These are phyloP conservation scores for Andrena fulva DNA, from an alignment of 2,888 invertebrate genomes.

Conservation along the genomic window DNA sequence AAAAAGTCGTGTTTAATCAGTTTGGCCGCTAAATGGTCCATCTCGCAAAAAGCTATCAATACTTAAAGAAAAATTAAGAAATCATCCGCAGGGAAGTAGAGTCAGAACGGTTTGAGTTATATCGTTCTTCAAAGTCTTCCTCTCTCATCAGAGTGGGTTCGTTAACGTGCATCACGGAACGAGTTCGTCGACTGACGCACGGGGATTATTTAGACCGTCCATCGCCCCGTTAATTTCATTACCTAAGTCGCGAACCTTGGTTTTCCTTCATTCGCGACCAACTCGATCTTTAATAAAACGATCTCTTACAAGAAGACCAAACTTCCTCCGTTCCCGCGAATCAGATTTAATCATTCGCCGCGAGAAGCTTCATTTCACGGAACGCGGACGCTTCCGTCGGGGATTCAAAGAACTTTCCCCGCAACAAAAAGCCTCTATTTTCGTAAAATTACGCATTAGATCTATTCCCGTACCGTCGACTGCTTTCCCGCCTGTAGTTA, in stretches of 20 bases:
- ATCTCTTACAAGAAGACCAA: background rate
- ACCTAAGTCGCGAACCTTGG: background rate
- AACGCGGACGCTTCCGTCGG: slow-evolving; percentile 2
- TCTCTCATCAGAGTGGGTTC: slow-evolving; percentile 10
- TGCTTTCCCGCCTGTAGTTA: slow-evolving; percentile 4
- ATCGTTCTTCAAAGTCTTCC: background rate
- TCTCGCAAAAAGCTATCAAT: no score
- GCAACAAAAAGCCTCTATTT: slow-evolving; percentile 26
- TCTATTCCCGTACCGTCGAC: slow-evolving; percentile 27
- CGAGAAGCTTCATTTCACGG: background rate
- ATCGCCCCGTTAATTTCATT: slow-evolving; percentile 10
- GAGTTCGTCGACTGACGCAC: slow-evolving; percentile 41
- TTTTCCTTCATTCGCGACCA: background rate
- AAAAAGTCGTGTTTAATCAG: no score
- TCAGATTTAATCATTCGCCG: background rate
- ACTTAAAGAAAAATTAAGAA: no score
- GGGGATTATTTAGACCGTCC: slow-evolving; percentile 33
- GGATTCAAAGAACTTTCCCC: slow-evolving; percentile 22
- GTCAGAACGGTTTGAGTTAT: background rate
- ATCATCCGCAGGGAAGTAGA: no score
- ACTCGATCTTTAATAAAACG: background rate
- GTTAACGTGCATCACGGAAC: slow-evolving; percentile 19
- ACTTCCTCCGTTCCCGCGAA: background rate
- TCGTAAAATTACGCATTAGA: slow-evolving; percentile 26
- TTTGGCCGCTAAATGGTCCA: no score